A percentile compares a stretch with the other conserved stretches of the same genome.
Conservation (phyloP, 2,797 vertebrate genomes). For the Cyclura pinguis region DNA sequence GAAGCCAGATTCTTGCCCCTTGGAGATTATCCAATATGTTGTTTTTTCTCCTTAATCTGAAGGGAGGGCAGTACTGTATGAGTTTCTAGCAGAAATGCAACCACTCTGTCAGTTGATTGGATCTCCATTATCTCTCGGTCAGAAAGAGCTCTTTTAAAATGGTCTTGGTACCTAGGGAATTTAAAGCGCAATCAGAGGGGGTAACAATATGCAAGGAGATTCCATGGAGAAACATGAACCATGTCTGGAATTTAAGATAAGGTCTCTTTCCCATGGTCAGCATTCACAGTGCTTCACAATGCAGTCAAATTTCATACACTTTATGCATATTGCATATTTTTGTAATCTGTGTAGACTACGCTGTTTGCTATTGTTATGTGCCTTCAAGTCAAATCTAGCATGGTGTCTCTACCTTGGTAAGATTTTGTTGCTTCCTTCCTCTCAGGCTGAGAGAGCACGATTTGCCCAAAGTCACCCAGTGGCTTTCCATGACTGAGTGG, state of each 20-base stretch:
- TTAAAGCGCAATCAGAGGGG: accelerated
- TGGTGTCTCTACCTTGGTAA: too few species aligned
- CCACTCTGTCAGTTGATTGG: neutral
- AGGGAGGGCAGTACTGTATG: neutral
- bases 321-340: neutral
- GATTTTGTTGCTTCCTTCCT: too few species aligned
- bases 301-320: neutral
- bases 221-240: neutral
- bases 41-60: slow-evolving; percentile 7
- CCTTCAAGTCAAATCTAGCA: too few species aligned
- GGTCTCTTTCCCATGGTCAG: neutral
- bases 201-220: neutral
- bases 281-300: neutral
- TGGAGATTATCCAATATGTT: neutral
- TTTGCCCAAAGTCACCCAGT: too few species aligned
- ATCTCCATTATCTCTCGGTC: neutral
- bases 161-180: neutral
- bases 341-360: neutral
- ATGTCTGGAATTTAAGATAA: neutral
- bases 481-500: too few species aligned
- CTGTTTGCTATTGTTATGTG: too few species aligned
- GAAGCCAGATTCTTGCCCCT: neutral
- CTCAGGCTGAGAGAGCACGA: too few species aligned
- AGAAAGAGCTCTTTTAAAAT: neutral
- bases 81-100: neutral